These are phyloP conservation scores for Acanthosepion esculentum DNA, from an alignment of 2,888 invertebrate species.

Conservation along the genomic window DNA sequence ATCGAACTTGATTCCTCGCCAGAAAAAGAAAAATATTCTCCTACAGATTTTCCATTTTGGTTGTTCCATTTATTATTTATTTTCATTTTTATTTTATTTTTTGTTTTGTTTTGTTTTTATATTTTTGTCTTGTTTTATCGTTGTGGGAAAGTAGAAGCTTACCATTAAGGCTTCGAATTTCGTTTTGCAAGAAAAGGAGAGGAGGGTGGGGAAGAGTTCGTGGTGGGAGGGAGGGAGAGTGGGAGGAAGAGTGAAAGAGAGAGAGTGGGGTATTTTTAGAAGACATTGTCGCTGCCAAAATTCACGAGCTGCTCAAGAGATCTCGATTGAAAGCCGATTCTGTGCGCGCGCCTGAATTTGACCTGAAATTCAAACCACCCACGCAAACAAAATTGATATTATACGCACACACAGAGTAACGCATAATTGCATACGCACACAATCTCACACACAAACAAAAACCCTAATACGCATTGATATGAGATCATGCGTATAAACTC, in stretches of 20 bases:
- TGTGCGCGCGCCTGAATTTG: neutral
- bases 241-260: neutral
- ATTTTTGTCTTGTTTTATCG: neutral
- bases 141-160: neutral
- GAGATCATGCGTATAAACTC: neutral
- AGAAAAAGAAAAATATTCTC: neutral
- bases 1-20: neutral
- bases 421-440: neutral
- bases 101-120: too few relatives aligned
- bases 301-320: neutral
- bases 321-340: neutral
- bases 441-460: neutral
- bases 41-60: neutral
- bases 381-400: neutral
- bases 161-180: neutral
- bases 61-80: neutral
- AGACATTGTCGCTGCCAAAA: neutral
- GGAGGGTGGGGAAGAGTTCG: neutral
- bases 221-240: neutral
- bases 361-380: neutral
- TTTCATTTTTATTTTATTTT: too few relatives aligned
- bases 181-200: neutral
- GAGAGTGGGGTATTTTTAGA: neutral
- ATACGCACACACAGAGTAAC: neutral
- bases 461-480: neutral